Evolutionary conservation across 2,888 invertebrate genomes (phyloP).

Genomic region (Pammene aurita): DNA sequence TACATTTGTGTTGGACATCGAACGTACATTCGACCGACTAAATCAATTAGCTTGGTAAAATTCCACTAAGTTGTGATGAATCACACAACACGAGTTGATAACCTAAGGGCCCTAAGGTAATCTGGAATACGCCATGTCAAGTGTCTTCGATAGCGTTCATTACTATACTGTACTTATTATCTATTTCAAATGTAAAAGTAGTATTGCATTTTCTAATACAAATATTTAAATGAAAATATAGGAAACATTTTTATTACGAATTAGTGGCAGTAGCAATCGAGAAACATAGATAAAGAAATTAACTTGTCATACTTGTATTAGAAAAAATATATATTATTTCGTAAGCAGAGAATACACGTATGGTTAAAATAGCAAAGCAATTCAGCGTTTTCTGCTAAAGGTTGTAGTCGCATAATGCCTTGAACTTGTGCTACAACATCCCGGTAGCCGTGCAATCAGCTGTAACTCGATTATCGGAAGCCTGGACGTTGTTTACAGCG

Average conservation of each 20-base stretch:
- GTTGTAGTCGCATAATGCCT: neutral
- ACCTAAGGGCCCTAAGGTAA: slow-evolving; percentile 33
- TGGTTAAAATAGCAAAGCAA: neutral
- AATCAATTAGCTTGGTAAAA: slow-evolving; percentile 30
- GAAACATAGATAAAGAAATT: too few relatives aligned
- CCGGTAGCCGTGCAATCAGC: slow-evolving; percentile 11
- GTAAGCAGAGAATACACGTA: too few relatives aligned
- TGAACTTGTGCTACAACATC: neutral
- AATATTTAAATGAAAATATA: too few relatives aligned
- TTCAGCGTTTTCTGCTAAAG: neutral
- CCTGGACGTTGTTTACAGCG: slow-evolving; percentile 29
- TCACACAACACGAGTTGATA: slow-evolving; percentile 27
- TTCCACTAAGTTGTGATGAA: slow-evolving; percentile 29
- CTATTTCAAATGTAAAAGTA: neutral
- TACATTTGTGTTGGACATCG: too few relatives aligned
- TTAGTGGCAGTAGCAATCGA: too few relatives aligned
- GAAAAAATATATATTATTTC: too few relatives aligned
- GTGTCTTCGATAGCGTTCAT: slow-evolving; percentile 2
- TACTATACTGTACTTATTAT: neutral
- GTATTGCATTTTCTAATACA: neutral
- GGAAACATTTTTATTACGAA: too few relatives aligned
- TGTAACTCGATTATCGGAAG: slow-evolving; percentile 31
- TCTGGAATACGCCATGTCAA: slow-evolving; percentile 18
- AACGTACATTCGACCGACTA: neutral
- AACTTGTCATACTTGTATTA: too few relatives aligned